Percentiles rank a stretch among this genome's conserved stretches.
phyloP scores from a whole-genome alignment of 2,113 vertebrate genomes.

The Tinamus guttatus region DNA sequence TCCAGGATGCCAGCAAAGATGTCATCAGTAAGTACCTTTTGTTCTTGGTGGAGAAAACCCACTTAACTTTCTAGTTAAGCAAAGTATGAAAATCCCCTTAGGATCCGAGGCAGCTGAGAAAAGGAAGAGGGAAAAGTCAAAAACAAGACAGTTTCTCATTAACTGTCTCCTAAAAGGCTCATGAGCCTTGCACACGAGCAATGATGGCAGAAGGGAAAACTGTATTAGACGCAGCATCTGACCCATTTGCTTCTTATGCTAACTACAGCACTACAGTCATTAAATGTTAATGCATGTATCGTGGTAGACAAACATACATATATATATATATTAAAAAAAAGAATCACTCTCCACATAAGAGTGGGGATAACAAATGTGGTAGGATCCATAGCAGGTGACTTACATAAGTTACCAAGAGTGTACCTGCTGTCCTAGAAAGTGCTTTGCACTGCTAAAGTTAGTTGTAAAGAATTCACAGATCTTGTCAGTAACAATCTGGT shows the following conservation, averaged over 20 bases:
- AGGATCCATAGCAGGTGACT: neutral
- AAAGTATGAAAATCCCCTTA: neutral
- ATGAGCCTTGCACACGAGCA: neutral
- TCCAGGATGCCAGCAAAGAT: neutral
- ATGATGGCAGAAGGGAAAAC: neutral
- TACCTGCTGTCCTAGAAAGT: neutral
- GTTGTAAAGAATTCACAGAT: neutral
- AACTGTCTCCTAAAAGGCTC: neutral
- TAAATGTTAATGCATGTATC: neutral
- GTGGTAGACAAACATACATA: accelerated
- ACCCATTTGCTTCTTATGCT: neutral
- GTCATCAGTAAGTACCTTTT: neutral
- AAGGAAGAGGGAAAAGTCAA: neutral
- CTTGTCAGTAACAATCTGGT: too few species aligned
- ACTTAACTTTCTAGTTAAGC: too few species aligned
- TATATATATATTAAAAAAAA: neutral
- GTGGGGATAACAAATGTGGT: neutral
- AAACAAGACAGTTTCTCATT: neutral
- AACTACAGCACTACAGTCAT: too few species aligned
- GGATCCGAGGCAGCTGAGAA: neutral
- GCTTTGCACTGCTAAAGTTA: neutral
- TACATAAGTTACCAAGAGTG: neutral
- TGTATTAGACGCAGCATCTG: neutral
- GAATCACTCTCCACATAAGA: neutral
- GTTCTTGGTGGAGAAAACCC: neutral